phyloP scores from a whole-genome alignment of 2,113 vertebrate genomes.

The Platichthys flesus region DNA sequence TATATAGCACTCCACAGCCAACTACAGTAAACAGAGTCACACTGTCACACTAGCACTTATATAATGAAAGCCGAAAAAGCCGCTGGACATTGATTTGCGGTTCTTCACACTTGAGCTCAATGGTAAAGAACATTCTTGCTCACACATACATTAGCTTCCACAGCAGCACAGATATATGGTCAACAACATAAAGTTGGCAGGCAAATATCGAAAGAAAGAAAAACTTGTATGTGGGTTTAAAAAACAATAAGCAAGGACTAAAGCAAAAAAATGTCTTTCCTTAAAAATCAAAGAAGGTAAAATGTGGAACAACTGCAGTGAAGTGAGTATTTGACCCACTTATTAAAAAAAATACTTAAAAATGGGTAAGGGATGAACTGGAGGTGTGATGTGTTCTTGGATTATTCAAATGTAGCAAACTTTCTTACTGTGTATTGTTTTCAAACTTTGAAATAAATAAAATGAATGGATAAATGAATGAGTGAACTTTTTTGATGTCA shows the following conservation, averaged over 20 bases:
- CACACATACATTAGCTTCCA: background rate
- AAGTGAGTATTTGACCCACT: too few species aligned
- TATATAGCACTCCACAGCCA: slow-evolving; percentile 55
- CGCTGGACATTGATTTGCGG: slow-evolving; percentile 64
- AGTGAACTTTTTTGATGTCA: background rate
- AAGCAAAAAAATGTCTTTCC: too few species aligned
- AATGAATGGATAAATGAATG: too few species aligned
- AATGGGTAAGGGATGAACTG: too few species aligned
- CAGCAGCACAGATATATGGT: background rate
- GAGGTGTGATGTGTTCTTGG: too few species aligned
- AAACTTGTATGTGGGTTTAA: background rate
- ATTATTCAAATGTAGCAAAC: too few species aligned
- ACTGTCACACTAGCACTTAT: slow-evolving; percentile 49
- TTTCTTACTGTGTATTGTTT: too few species aligned
- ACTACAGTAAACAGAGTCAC: slow-evolving; percentile 41
- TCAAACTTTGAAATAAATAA: too few species aligned
- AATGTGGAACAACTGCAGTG: too few species aligned
- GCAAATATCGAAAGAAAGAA: background rate
- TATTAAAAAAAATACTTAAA: too few species aligned
- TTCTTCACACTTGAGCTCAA: slow-evolving; percentile 58
- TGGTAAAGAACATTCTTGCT: slow-evolving; percentile 24
- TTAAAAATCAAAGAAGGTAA: too few species aligned
- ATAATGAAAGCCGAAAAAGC: slow-evolving; percentile 48
- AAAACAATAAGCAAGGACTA: too few species aligned
- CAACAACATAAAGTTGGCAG: background rate